Base-by-base conservation (phyloP, 2,113 vertebrate genomes). In the Coturnix japonica region DNA sequence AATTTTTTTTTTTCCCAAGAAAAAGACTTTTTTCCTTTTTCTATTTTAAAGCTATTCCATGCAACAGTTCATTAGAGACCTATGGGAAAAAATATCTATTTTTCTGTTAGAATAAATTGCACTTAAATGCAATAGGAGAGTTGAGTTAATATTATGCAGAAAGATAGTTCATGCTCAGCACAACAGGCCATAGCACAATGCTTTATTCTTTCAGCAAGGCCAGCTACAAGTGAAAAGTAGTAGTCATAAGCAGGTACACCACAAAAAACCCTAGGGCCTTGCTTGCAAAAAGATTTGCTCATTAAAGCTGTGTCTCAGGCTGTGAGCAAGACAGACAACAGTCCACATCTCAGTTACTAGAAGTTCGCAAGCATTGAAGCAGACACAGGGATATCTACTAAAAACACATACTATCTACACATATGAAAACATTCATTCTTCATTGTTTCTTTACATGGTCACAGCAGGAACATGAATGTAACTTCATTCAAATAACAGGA, bases 181-280 rank as follows among this genome's bases (percentile, higher is more conserved):
- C 95, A 97, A 96, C 37, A 95, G 90, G 76, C 86, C 64, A 93
- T 49, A 95, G 83, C 90, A 96, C 88, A 97, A 96, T 85, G 95
- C 94, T 95, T 95, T 87, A 93, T 96, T 96, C 93, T 94, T 96
- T 96, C 94, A 95, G 96, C 87, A 96, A 93, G 56, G 79, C 61
- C 61, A 95, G 94, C 90, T 93, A 82, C 86, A 93, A 96, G 93
- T 85, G 91, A 94, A 94, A 92, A 94, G 94, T 88, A 94, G 77
- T 95, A 93, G 91, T 94, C 81, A 96, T 78, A 91, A 95, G 96
- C 94, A 97, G 95, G 93, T 77, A 87, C 82, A 93, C 94, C 77
- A 96, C 91, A 96, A 95, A 96, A 96, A 96, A 91, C 54, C 85
- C 94, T 94, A 91, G 84, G 72, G 73, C 71, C 84, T 46, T 92